Base-by-base conservation (phyloP, 2,797 vertebrate species). In the Brachyalestes nurse region DNA sequence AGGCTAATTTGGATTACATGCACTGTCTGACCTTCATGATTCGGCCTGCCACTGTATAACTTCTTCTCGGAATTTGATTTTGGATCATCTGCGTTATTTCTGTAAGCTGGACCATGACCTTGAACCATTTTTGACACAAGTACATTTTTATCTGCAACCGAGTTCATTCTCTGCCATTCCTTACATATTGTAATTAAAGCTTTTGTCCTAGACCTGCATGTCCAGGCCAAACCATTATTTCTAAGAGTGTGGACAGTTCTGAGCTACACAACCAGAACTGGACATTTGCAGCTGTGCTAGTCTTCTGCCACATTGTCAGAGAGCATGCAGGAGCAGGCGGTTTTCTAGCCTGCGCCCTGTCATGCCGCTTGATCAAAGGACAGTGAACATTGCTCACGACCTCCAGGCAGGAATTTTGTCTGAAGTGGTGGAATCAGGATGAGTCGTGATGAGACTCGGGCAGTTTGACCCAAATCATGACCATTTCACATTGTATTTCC, bases 381-480 rank as follows among this genome's bases (percentile, higher is more conserved):
- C 28, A 55, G n/a, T 0, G 47, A 51, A 60, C 77, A 67, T 69
- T 47, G 21, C 17, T 62, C 45, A 9, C 14, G 57, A 62, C 64
- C 53, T 57, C 49, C 40, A 66, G 69, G 61, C 40, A 25, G 51
- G 47, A 72, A 82, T 72, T 34, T 82, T 73, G 58, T 77, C 16
- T 45, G 78, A 7, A 55, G 61, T 25, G 53, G 73, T 40, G 17
- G 42, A 47, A 75, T 75, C 23, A 55, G 12, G 16, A 14, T 12
- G 17, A 74, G 58, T 76, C 51, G 55, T 4, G 19, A 47, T 17
- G 12, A 55, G 67, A 49, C 25, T 34, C 1, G 4, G 23, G 25
- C 69, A 23, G 70, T 51, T 53, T 82, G 80, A 77, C 75, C 75
- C 21, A 77, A 38, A 65, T 81, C 28, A 28, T 3, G 28, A 57